Conservation (phyloP, 2,888 invertebrate genomes). For the Patella depressa region DNA sequence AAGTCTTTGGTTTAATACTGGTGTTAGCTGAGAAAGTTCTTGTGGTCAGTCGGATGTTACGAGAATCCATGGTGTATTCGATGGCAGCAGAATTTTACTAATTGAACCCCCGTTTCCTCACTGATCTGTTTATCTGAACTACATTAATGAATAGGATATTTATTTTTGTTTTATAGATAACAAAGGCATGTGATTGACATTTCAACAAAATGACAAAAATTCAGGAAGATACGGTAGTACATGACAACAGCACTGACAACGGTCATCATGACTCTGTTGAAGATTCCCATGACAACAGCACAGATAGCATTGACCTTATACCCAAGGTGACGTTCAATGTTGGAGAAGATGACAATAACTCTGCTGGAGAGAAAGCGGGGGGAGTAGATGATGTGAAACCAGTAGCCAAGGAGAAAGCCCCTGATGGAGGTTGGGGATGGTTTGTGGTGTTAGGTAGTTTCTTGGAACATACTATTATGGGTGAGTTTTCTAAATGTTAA, state of each 20-base stretch:
- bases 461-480: constrained; percentile 38
- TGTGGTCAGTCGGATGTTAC: no score
- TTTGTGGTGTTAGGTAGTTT: constrained; percentile 37
- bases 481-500: constrained; percentile 10
- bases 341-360: neutral
- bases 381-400: neutral
- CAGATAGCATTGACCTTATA: neutral
- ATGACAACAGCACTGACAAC: neutral
- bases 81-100: no score
- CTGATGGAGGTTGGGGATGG: constrained; percentile 45
- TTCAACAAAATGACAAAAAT: no score
- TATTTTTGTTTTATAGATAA: no score
- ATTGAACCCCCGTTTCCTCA: no score
- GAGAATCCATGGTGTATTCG: no score
- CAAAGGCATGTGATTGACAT: no score
- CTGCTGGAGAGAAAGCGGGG: neutral
- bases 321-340: neutral
- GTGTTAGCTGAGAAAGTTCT: no score
- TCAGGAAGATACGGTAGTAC: neutral
- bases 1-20: no score
- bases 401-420: neutral
- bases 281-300: neutral
- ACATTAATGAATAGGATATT: no score
- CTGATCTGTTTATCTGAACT: no score
- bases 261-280: neutral